Evolutionary conservation across 2,113 vertebrate genomes (phyloP), one percentile per base, ranked within the genome.

Genomic region (Pavo muticus): DNA sequence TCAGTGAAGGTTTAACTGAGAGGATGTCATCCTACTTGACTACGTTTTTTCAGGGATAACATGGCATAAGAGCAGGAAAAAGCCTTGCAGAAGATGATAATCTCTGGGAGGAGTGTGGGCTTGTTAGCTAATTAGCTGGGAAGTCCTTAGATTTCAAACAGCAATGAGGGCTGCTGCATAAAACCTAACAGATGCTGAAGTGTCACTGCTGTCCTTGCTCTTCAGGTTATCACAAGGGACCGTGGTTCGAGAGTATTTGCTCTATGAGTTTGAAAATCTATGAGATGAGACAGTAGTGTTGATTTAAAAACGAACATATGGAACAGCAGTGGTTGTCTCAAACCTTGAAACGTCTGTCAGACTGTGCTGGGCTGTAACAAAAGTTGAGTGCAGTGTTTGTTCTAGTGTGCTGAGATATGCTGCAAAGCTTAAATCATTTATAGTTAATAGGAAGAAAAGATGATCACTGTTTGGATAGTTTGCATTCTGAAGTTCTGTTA

Each of bases 61-160:
- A 56, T 0, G 0, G 20, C 52, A 16, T 48, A 81, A 88, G 88
- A 87, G 27, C 65, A 86, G 30, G 48, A 87, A 87, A 57, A 88
- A 67, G 59, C 73, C 42, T 50, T 39, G 63, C 69, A 81, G 73
- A 94, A 84, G 70, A 82, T 91, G 70, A 82, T 91, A 90, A 93
- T 93, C 40, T 92, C 65, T 72, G n/a, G 11, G 40, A 37, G 57
- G 40, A 65, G 74, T 32, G 54, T 61, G 81, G 94, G 48, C 74
- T 93, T 92, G 67, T 84, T 91, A 94, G 65, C 57, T 95, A 94
- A 94, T 93, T 86, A 90, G 88, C 52, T 84, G 88, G 48, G 61
- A 78, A 88, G 65, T 87, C 76, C 16, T 76, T 84, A 87, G 70
- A 72, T 81, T 94, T 79, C 79, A 72, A 69, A 75, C 35, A 84